Percentiles rank a stretch among this genome's conserved stretches.
Evolutionary conservation across 2,113 vertebrate species (phyloP).

Genomic region (Dendropsophus ebraccatus): DNA sequence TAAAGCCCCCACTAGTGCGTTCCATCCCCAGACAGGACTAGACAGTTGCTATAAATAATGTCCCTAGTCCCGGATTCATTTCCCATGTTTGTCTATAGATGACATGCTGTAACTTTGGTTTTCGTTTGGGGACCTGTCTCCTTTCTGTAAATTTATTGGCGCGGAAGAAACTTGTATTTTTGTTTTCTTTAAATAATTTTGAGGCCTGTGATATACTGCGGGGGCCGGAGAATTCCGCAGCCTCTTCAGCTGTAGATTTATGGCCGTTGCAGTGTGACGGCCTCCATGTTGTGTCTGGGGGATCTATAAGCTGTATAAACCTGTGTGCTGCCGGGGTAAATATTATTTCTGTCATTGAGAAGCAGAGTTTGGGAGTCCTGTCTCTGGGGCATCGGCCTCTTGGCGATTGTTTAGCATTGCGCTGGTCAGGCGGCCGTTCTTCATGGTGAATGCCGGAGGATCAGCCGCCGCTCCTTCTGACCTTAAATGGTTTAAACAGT

Average conservation of each 20-base stretch:
- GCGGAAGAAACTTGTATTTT: background rate
- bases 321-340: conserved; percentile 11
- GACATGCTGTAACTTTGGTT: too few species aligned
- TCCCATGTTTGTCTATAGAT: too few species aligned
- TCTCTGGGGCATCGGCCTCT: background rate
- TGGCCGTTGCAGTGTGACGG: background rate
- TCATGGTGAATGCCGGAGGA: background rate
- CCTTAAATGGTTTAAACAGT: conserved; percentile 28
- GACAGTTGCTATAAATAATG: too few species aligned
- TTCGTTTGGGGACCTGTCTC: too few species aligned
- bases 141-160: too few species aligned
- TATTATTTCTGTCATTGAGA: conserved; percentile 34
- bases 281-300: conserved; percentile 44
- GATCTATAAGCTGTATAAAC: background rate
- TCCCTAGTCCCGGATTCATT: too few species aligned
- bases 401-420: conserved; percentile 4
- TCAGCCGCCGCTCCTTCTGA: background rate
- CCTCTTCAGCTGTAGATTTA: conserved; percentile 36
- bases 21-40: too few species aligned
- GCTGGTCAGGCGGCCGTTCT: background rate
- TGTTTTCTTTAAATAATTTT: background rate
- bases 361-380: background rate
- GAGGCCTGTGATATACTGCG: background rate
- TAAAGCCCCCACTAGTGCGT: too few species aligned
- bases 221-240: background rate